Evolutionary conservation across 2,797 vertebrate genomes (phyloP).

Genomic region (Podargus strigoides): DNA sequence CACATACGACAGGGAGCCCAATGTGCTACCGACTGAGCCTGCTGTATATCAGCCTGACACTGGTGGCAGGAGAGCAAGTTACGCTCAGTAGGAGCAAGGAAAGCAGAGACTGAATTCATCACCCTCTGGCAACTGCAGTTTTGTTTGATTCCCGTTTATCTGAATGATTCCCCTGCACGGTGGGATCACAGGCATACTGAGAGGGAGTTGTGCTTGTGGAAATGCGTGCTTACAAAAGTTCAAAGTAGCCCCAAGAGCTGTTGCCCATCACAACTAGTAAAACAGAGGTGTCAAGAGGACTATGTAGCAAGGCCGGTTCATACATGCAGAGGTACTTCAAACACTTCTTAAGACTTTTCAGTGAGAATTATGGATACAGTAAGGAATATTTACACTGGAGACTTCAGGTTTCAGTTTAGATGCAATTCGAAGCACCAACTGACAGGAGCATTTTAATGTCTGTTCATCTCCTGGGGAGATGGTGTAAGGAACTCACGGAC

Average conservation of each 20-base stretch:
- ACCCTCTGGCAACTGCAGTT: too few relatives aligned
- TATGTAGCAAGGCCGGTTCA: neutral
- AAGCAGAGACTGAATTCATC: neutral
- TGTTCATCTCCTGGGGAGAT: neutral
- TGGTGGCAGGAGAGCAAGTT: too few relatives aligned
- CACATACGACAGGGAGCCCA: neutral
- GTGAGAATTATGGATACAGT: neutral
- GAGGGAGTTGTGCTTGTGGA: neutral
- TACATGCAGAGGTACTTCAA: neutral
- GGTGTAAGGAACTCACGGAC: rapidly evolving
- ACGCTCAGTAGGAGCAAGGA: neutral
- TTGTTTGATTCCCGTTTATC: neutral
- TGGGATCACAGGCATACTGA: neutral
- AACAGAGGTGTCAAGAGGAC: neutral
- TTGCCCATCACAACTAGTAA: neutral
- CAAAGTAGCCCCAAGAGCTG: neutral
- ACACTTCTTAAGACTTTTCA: neutral
- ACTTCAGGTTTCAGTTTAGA: neutral
- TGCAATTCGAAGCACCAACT: neutral
- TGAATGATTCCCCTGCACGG: neutral
- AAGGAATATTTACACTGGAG: neutral
- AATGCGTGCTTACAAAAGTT: neutral
- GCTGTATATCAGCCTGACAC: neutral
- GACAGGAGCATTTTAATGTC: neutral
- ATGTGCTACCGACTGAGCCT: neutral